Conservation (phyloP, 2,113 vertebrate species). For the Dermatemys mawii region DNA sequence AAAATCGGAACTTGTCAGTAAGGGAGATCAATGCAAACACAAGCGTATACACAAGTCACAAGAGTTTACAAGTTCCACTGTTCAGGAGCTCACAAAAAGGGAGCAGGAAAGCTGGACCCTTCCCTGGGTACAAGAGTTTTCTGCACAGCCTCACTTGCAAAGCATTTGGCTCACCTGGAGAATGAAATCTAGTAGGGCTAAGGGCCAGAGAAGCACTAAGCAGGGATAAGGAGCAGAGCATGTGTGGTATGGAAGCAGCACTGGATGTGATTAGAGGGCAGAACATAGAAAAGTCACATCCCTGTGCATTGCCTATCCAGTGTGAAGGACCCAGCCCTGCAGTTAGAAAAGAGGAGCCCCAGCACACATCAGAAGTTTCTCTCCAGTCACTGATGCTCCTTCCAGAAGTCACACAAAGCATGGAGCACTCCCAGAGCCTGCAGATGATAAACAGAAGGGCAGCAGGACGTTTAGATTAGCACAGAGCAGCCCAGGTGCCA, state of each 20-base stretch:
- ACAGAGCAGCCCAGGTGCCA: conserved; percentile 24
- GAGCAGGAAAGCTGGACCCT: not conserved
- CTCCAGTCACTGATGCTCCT: not conserved
- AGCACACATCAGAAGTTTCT: not conserved
- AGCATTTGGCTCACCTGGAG: not conserved
- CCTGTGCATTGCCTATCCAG: no score
- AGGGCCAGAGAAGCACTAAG: not conserved
- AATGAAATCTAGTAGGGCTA: rapidly evolving
- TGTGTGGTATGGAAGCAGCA: not conserved
- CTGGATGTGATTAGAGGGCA: not conserved
- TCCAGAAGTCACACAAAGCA: rapidly evolving
- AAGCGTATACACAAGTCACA: not conserved
- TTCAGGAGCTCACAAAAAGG: not conserved
- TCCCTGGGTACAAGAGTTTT: rapidly evolving
- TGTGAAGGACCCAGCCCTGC: not conserved
- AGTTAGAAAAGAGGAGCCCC: not conserved
- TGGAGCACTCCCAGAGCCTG: not conserved
- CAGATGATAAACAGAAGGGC: not conserved
- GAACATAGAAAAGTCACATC: no score
- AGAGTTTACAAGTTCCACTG: not conserved
- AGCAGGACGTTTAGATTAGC: conserved; percentile 22
- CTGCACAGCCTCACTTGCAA: not conserved
- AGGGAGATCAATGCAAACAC: not conserved
- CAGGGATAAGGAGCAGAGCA: not conserved
- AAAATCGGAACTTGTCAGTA: not conserved